A percentile compares a stretch with the other conserved stretches of the same genome.
These are phyloP conservation scores for Aurelia aurita DNA, from an alignment of 30 jellyfish, hydroid and myxozoan genomes.

Conservation along the genomic window DNA sequence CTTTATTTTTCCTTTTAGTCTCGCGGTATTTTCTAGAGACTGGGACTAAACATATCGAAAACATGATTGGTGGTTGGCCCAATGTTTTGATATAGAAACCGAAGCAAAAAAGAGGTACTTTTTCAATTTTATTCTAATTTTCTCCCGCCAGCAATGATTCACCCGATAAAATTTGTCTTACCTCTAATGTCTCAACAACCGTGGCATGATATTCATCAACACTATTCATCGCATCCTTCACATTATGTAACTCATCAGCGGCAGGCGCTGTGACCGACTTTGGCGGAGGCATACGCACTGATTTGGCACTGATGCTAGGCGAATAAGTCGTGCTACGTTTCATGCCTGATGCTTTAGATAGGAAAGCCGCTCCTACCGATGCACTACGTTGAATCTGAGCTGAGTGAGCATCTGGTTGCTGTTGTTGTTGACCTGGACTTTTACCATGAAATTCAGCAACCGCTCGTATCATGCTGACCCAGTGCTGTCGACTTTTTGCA, in stretches of 20 bases:
- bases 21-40: too few relatives aligned
- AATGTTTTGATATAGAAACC: too few relatives aligned
- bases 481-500: slow-evolving; percentile 93
- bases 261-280: slow-evolving; percentile 78
- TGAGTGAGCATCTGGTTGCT: slow-evolving; percentile 20
- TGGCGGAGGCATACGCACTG: slow-evolving; percentile 21
- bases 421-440: slow-evolving; percentile 34
- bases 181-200: slow-evolving; percentile 96
- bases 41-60: too few relatives aligned
- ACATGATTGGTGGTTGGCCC: too few relatives aligned
- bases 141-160: too few relatives aligned
- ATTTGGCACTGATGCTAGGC: slow-evolving; percentile 5
- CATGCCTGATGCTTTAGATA: slow-evolving; percentile 30
- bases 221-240: slow-evolving; percentile 91
- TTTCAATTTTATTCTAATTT: too few relatives aligned
- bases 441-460: slow-evolving; percentile 90
- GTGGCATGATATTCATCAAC: slow-evolving; percentile 95
- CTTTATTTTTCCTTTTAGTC: too few relatives aligned
- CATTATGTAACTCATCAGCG: slow-evolving; percentile 84
- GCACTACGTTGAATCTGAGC: slow-evolving; percentile 45
- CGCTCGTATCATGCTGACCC: slow-evolving; percentile 98
- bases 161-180: not conserved
- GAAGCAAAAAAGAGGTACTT: too few relatives aligned
- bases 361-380: slow-evolving; percentile 33
- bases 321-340: slow-evolving; percentile 52